phyloP scores from a whole-genome alignment of 2,888 invertebrate species.

The Plebejus melissa region DNA sequence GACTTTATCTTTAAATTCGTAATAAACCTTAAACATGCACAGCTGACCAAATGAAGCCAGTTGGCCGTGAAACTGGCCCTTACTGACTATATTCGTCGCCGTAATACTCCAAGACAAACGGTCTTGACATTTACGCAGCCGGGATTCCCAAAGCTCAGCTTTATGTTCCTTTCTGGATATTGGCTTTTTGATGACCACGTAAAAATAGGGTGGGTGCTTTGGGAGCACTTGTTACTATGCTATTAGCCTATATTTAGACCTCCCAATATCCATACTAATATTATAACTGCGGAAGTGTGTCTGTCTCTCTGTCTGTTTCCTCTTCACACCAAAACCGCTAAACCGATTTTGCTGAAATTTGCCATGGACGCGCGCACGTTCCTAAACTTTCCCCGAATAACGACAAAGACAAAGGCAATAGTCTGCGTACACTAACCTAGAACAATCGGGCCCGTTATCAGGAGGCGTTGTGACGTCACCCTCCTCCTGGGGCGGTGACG shows the following conservation, averaged over 20 bases:
- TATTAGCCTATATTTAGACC: not conserved
- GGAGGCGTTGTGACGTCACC: not conserved
- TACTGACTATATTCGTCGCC: not conserved
- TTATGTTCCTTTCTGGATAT: not conserved
- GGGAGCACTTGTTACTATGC: not conserved
- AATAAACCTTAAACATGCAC: not conserved
- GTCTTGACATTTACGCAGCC: constrained; percentile 2
- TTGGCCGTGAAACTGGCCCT: not conserved
- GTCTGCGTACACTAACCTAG: not conserved
- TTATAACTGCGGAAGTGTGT: too few relatives aligned
- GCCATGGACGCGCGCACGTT: too few relatives aligned
- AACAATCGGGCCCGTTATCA: constrained; percentile 30
- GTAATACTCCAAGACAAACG: not conserved
- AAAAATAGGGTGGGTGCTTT: not conserved
- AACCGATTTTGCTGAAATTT: too few relatives aligned
- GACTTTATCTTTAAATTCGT: too few relatives aligned
- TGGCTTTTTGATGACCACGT: not conserved
- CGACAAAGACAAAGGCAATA: not conserved
- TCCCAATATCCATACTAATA: not conserved
- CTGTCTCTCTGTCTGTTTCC: too few relatives aligned
- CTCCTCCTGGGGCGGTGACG: constrained; percentile 13
- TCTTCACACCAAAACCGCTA: too few relatives aligned
- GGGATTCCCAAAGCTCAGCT: not conserved
- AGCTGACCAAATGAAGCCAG: not conserved
- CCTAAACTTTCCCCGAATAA: not conserved